Conservation (phyloP, 1,140 invertebrate species). For the Mycetomoellerius zeteki region DNA sequence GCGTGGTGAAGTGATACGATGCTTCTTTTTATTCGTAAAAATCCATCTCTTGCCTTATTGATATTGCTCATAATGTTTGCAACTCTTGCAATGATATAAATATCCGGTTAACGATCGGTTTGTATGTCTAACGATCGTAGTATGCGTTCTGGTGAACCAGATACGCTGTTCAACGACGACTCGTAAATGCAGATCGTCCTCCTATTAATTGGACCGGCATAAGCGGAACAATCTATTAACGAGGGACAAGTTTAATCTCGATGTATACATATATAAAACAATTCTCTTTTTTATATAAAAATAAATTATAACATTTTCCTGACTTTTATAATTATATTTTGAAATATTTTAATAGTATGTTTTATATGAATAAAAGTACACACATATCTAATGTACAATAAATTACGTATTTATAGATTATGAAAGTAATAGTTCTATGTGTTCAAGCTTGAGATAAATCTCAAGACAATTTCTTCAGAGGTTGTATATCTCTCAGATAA, state of each 20-base stretch:
- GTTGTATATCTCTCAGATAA: background rate
- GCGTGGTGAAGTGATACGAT: background rate
- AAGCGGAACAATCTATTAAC: constrained; percentile 2
- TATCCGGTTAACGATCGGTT: constrained; percentile 54
- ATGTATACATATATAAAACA: background rate
- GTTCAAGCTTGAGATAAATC: background rate
- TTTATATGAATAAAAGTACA: background rate
- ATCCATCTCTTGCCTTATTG: constrained; percentile 2
- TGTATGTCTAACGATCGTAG: constrained; percentile 33
- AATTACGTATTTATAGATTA: background rate
- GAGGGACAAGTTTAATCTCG: background rate
- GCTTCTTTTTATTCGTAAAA: constrained; percentile 31
- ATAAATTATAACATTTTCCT: background rate
- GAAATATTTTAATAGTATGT: background rate
- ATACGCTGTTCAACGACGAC: constrained; percentile 15
- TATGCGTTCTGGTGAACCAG: constrained; percentile 54
- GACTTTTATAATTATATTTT: background rate
- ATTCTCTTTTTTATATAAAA: background rate
- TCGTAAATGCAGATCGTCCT: constrained; percentile 56
- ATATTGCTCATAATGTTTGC: constrained; percentile 21
- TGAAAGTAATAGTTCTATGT: background rate
- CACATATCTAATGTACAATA: background rate
- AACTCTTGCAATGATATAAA: constrained; percentile 28
- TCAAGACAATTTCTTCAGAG: background rate
- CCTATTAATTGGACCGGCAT: constrained; percentile 4